Evolutionary conservation across 2,797 vertebrate genomes (phyloP).

Genomic region (Phalloptychus januarius): DNA sequence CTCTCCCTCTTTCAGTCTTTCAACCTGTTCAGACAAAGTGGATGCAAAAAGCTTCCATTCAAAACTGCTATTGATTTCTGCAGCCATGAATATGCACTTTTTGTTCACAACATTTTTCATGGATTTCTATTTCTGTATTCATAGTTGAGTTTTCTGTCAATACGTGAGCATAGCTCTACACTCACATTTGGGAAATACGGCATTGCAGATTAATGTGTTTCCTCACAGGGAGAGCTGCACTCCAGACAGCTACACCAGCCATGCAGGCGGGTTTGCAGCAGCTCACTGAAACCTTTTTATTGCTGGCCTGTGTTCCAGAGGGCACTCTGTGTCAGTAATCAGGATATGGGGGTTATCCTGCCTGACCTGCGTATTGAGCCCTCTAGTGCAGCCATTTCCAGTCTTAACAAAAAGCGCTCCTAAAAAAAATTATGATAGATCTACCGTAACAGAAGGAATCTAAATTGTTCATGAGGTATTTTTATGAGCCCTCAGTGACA

Average conservation of each 20-base stretch:
- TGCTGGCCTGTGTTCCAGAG: conserved; percentile 74
- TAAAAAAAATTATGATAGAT: conserved; percentile 23
- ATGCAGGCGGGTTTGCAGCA: conserved; percentile 46
- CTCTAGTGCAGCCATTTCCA: conserved; percentile 64
- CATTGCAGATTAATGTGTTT: conserved; percentile 29
- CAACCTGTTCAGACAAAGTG: conserved; percentile 65
- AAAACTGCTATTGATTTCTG: conserved; percentile 38
- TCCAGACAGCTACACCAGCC: conserved; percentile 28
- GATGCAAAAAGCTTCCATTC: conserved; percentile 59
- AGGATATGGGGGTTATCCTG: conserved; percentile 88
- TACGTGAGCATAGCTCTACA: neutral
- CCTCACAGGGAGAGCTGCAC: conserved; percentile 23
- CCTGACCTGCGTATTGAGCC: conserved; percentile 80
- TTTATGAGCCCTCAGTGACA: neutral
- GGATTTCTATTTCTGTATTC: conserved; percentile 5
- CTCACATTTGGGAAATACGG: conserved; percentile 9
- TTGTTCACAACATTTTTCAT: conserved; percentile 15
- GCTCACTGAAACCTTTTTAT: conserved; percentile 72
- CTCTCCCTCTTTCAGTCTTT: conserved; percentile 74
- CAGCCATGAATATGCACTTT: conserved; percentile 37
- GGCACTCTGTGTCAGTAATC: conserved; percentile 80
- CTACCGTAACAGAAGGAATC: neutral
- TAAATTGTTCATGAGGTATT: neutral
- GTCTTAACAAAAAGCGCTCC: conserved; percentile 45
- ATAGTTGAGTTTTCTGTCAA: conserved; percentile 4